A percentile compares a stretch with the other conserved stretches of the same genome.
Evolutionary conservation across 2,888 invertebrate species (phyloP).

Genomic region (Hydraecia micacea): DNA sequence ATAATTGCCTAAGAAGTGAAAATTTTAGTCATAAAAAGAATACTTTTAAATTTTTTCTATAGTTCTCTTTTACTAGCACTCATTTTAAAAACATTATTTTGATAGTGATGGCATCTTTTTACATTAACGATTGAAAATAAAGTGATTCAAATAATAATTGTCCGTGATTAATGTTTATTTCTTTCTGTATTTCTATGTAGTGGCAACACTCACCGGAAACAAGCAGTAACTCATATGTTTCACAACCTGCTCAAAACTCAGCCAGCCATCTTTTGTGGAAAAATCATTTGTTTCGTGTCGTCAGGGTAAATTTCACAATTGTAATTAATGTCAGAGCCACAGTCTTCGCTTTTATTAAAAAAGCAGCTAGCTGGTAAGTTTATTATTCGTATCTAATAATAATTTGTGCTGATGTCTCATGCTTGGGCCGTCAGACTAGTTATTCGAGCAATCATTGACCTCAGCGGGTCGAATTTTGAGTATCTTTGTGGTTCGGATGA

Average conservation of each 20-base stretch:
- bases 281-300: slow-evolving; percentile 93
- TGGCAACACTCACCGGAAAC: slow-evolving; percentile 86
- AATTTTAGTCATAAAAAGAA: neutral
- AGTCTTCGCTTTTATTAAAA: slow-evolving; percentile 98
- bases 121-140: neutral
- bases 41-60: neutral
- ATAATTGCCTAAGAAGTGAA: too few relatives aligned
- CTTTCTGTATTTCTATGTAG: slow-evolving; percentile 2
- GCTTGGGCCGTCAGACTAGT: slow-evolving; percentile 81
- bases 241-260: slow-evolving; percentile 89
- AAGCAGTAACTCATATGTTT: slow-evolving; percentile 89
- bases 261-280: slow-evolving; percentile 94
- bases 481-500: slow-evolving; percentile 73
- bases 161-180: neutral
- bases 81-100: neutral
- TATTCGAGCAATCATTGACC: slow-evolving; percentile 88
- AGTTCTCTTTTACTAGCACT: too few relatives aligned
- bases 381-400: slow-evolving; percentile 65
- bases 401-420: slow-evolving; percentile 74
- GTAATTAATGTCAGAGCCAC: slow-evolving; percentile 98
- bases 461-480: slow-evolving; percentile 87
- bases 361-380: slow-evolving; percentile 98
- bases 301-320: slow-evolving; percentile 94
- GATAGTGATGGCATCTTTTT: neutral
- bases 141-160: neutral